Evolutionary conservation across 2,888 invertebrate species (phyloP).

Genomic region (Anorthoa munda): DNA sequence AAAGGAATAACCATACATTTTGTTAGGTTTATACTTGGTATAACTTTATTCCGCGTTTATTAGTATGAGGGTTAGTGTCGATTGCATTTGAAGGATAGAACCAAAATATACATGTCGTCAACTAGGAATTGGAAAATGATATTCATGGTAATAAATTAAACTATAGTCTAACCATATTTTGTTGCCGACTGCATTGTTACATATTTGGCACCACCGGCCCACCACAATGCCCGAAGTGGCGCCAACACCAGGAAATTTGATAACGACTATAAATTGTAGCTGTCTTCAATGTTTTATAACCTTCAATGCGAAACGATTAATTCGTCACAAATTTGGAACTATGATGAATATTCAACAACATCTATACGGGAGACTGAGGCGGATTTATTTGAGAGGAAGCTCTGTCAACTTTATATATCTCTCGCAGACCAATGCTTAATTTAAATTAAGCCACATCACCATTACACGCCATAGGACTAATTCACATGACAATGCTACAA

Average conservation of each 20-base stretch:
- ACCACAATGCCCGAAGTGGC: conserved; percentile 18
- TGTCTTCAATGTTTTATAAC: conserved; percentile 26
- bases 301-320: conserved; percentile 27
- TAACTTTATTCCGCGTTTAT: too few species aligned
- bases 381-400: background rate
- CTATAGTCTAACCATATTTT: conserved; percentile 10
- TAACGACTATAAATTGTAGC: conserved; percentile 28
- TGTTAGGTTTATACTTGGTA: too few species aligned
- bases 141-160: conserved; percentile 32
- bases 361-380: background rate
- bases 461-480: too few species aligned
- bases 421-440: background rate
- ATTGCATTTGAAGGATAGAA: background rate
- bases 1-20: too few species aligned
- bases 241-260: conserved; percentile 45
- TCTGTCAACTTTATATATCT: background rate
- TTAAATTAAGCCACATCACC: too few species aligned
- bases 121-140: conserved; percentile 1
- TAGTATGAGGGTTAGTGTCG: background rate
- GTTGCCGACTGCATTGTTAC: conserved; percentile 46
- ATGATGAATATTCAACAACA: conserved; percentile 17
- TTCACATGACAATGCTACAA: too few species aligned
- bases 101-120: background rate
- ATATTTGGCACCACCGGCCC: conserved; percentile 42
- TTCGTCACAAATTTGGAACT: conserved; percentile 8